These are phyloP conservation scores for Eupithecia centaureata DNA, from an alignment of 2,888 invertebrate species.

Conservation along the genomic window DNA sequence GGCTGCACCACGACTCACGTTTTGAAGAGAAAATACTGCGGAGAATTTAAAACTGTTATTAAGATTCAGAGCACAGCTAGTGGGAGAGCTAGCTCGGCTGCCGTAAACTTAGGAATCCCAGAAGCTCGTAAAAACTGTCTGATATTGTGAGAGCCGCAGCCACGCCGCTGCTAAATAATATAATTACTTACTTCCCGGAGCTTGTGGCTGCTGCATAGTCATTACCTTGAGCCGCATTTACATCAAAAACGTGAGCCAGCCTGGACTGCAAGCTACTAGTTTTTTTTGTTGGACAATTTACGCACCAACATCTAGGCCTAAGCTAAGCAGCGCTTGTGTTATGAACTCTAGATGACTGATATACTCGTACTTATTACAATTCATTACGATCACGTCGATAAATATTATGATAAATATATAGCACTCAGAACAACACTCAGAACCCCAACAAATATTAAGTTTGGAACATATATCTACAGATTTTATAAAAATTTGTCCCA, in stretches of 20 bases:
- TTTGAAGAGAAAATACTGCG: neutral
- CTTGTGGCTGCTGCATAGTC: conserved; percentile 15
- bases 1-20: neutral
- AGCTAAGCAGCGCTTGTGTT: too few relatives aligned
- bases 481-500: too few relatives aligned
- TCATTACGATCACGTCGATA: too few relatives aligned
- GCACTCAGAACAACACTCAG: too few relatives aligned
- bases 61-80: neutral
- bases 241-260: neutral
- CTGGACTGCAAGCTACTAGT: too few relatives aligned
- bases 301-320: too few relatives aligned
- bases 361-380: too few relatives aligned
- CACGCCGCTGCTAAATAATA: conserved; percentile 9
- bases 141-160: neutral
- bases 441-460: too few relatives aligned
- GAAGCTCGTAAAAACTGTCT: conserved; percentile 8
- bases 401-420: too few relatives aligned
- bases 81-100: neutral
- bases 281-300: too few relatives aligned
- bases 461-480: too few relatives aligned
- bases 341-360: too few relatives aligned
- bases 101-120: neutral
- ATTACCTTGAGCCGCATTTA: neutral
- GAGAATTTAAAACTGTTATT: neutral
- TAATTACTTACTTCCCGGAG: conserved; percentile 19